Evolutionary conservation across 23 tunicate genomes (phyloP), one percentile per base, ranked within the genome.

Genomic region (Trididemnum nubilum): DNA sequence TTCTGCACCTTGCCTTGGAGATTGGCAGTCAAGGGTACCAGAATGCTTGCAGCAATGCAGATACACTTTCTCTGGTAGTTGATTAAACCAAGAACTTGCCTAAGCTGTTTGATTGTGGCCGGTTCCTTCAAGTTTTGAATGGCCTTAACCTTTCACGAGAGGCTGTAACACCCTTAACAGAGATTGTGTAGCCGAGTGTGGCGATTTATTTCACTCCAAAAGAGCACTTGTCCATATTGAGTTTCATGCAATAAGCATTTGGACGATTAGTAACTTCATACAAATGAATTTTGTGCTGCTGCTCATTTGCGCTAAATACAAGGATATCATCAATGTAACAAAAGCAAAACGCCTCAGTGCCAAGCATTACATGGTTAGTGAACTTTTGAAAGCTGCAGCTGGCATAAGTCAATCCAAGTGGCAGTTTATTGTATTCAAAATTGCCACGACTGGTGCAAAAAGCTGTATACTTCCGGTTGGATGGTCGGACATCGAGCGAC

Each of bases 81-180:
- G 1, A 80, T 49, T 1, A 80, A 38, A 21, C 84, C 74, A 34
- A 80, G 32, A 34, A 27, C 71, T 33, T 51, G 60, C 4, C 78
- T 34, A 3, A 82, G 78, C 23, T 39, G 34, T 51, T 71, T 82
- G 35, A 49, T 71, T 1, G 78, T 44, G 37, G 78, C 71, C 0
- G 78, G 86, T 57, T 70, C 64, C 30, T 78, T 78, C 24, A 82
- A 35, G 33, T 82, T 51, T 5, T 70, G 3, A 23, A 82, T 82
- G 32, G 78, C 78, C 33, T 70, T 59, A 70, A 82, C 51, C 49
- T 69, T 82, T 21, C 33, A 26, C 35, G 59, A 29, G 70, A 67
- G 33, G 84, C 73, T 0, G 84, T 33, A 35, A 81, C 37, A 34
- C 76, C 84, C 26, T 81, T 27, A 24, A 61, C 34, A 34, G 75